Percentiles rank a stretch among this genome's conserved stretches.
Conservation (phyloP, 1,140 invertebrate species). For the Drosophila obscura region DNA sequence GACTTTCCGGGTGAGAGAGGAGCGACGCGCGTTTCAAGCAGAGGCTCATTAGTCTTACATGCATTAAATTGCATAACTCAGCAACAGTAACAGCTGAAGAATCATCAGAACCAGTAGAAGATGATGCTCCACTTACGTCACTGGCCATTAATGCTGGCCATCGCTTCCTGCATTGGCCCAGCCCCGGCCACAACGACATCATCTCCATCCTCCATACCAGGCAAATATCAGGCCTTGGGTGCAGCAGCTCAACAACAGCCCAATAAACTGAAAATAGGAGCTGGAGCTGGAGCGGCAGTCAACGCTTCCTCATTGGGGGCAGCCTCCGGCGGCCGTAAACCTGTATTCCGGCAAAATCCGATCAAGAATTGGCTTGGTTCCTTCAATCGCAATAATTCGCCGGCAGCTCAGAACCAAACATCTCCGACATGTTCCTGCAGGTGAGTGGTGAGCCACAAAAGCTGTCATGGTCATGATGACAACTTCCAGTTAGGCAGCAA, state of each 20-base stretch:
- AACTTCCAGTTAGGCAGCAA: slow-evolving; percentile 63
- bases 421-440: slow-evolving; percentile 79
- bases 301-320: slow-evolving; percentile 32
- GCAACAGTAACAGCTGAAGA: too few species aligned
- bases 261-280: slow-evolving; percentile 65
- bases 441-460: slow-evolving; percentile 50
- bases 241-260: slow-evolving; percentile 63
- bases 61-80: slow-evolving; percentile 65
- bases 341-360: slow-evolving; percentile 80
- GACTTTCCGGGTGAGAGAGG: slow-evolving; percentile 31
- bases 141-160: slow-evolving; percentile 71
- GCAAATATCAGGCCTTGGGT: slow-evolving; percentile 79
- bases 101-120: slow-evolving; percentile 48
- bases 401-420: slow-evolving; percentile 72
- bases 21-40: slow-evolving; percentile 13
- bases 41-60: slow-evolving; percentile 61
- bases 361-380: slow-evolving; percentile 83
- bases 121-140: slow-evolving; percentile 81
- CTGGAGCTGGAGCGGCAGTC: slow-evolving; percentile 22
- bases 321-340: slow-evolving; percentile 56
- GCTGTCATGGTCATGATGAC: slow-evolving; percentile 68
- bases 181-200: slow-evolving; percentile 25
- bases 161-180: slow-evolving; percentile 70
- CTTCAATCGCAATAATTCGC: slow-evolving; percentile 82
- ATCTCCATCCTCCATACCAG: slow-evolving; percentile 68